Evolutionary conservation across 2,797 vertebrate genomes (phyloP), one percentile per base, ranked within the genome.

Genomic region (Anguilla marmorata): DNA sequence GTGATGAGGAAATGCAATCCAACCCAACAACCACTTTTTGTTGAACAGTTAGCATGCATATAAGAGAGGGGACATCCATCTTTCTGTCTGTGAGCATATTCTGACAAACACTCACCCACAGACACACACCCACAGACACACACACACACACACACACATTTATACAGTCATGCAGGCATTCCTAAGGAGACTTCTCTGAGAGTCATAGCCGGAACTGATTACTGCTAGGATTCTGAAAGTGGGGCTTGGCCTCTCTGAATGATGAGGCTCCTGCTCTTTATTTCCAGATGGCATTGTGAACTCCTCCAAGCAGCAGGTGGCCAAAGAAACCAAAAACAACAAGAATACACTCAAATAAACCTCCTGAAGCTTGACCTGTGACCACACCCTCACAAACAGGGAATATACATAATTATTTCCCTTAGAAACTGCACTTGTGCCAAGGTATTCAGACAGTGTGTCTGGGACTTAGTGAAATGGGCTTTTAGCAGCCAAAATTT

Each of bases 121-220:
- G 90, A 92, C 85, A 66, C 21, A 56, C 82, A 85, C 52, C 16
- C 84, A 41, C 37, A 41, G 37, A 2, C 52, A 85, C 84, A 85
- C 56, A 85, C 54, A 85, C 52, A 27, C 24, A 58, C 54, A 60
- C n/a, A 58, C 84, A 56, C 50, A 84, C 83, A 84, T 24, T 27
- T 48, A 56, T 8, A 56, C 83, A 84, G 5, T 21, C 14, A 45
- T 48, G 11, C 54, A 58, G 33, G 74, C 74, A 41, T 21, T 16
- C 37, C 33, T 37, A 5, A 37, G 33, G 69, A 5, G 74, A 16
- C 12, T 79, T 79, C 74, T 41, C 33, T 41, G 37, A 79, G 74
- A 41, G 16, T 45, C 74, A 19, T 16, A 5, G 33, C 45, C 9
- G 19, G 16, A 45, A 6, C 33, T 79, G 74, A 37, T 45, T 79